Percentiles rank a stretch among this genome's conserved stretches.
Conservation (phyloP, 2,113 vertebrate species). For the Scomber scombrus region DNA sequence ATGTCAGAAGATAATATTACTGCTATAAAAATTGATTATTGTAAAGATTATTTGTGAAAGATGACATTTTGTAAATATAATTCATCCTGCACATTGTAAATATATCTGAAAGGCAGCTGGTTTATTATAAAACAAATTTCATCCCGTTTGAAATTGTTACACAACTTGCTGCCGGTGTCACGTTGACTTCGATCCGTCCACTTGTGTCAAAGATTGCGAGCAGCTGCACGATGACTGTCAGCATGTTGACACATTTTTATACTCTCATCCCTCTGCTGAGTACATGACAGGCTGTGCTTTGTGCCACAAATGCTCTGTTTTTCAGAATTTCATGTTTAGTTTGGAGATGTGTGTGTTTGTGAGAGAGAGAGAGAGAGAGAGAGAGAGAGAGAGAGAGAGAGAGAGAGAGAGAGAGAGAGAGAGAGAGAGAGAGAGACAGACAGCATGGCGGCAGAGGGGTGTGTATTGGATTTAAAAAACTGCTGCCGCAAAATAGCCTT, state of each 20-base stretch:
- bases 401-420: no score
- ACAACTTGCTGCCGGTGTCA: slow-evolving; percentile 53
- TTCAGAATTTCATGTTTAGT: slow-evolving; percentile 68
- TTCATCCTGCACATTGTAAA: neutral
- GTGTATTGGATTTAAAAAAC: slow-evolving; percentile 25
- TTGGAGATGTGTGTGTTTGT: slow-evolving; percentile 23
- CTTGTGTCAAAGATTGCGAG: slow-evolving; percentile 63
- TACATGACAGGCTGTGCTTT: slow-evolving; percentile 30
- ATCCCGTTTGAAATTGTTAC: slow-evolving; percentile 28
- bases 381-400: neutral
- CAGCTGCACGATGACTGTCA: slow-evolving; percentile 19
- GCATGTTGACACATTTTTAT: slow-evolving; percentile 49
- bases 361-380: neutral
- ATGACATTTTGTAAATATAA: slow-evolving; percentile 17
- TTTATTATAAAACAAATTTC: neutral
- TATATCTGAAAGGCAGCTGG: neutral
- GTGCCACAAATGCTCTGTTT: slow-evolving; percentile 6
- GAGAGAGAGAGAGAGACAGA: no score
- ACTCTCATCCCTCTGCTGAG: slow-evolving; percentile 57
- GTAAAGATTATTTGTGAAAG: slow-evolving; percentile 8
- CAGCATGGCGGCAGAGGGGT: slow-evolving; percentile 71
- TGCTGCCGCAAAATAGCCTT: slow-evolving; percentile 30
- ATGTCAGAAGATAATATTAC: neutral
- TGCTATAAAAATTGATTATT: neutral
- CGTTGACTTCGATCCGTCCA: slow-evolving; percentile 37